Base-by-base conservation (phyloP, 2,888 invertebrate genomes). In the Callyntrura sp. region DNA sequence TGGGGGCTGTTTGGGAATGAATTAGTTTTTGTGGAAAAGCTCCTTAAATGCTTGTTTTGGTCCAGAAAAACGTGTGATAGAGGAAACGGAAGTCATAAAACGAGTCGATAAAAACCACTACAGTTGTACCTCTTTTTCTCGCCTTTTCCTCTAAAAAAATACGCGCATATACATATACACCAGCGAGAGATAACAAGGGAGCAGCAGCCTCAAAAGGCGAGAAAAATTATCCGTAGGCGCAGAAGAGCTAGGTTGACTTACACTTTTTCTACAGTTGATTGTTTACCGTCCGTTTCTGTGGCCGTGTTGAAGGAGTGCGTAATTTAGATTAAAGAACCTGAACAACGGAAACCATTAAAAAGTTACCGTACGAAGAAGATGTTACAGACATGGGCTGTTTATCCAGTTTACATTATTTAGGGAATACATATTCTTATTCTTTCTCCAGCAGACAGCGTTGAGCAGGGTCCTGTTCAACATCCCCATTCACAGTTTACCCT, bases 1-100 rank as follows among this genome's bases (percentile, higher is more conserved):
- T 35, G 35, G 35, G 76, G 76, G n/a, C n/a, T 76, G 76, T 76
- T 76, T 76, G 25, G 76, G 76, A 51, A 76, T 79, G 60, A 60
- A 79, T 79, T 79, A 79, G 82, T 65, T 62, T 81, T 25, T 65
- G 65, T 65, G 82, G 62, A 82, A 57, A 82, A 85, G 70, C 84
- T 28, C 6, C 45, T 70, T 57, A 73, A 73, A 68, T 83, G 55
- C 68, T 45, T 84, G 65, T 84, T 73, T 70, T 85, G 73, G 68
- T 83, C 62, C n/a, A 73, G 60, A 78, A 81, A 82, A 79, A 87
- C 28, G 79, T 68, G 70, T 82, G 70, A 87, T 87, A 60, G 28
- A 91, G 91, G 91, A 91, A 91, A 82, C 85, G 91, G 91, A 91
- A 91, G 85, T 91, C 91, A 82, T 91, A 91, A 90, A 90, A 91